Evolutionary conservation across 2,888 invertebrate species (phyloP).

Genomic region (Dolichomitus sp.): DNA sequence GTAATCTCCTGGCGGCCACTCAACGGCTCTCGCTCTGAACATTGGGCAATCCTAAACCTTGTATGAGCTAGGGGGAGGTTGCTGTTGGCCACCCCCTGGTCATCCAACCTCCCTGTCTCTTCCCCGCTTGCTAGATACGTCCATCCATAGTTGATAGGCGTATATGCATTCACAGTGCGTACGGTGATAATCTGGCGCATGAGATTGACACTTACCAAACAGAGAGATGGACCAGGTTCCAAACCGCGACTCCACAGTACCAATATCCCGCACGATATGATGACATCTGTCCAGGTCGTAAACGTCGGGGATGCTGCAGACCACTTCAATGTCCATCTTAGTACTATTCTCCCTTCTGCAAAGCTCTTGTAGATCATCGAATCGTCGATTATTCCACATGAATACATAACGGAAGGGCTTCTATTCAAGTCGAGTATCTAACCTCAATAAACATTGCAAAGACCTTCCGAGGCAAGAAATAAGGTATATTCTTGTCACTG

Average conservation of each 20-base stretch:
- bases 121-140: conserved; percentile 64
- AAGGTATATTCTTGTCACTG: not conserved
- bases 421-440: not conserved
- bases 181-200: conserved; percentile 72
- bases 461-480: not conserved
- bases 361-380: not conserved
- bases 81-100: conserved; percentile 17
- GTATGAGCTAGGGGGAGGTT: conserved; percentile 69
- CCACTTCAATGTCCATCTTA: conserved; percentile 51
- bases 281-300: conserved; percentile 60
- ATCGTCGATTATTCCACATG: conserved; percentile 30
- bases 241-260: conserved; percentile 25
- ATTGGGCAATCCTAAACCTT: conserved; percentile 77
- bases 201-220: conserved; percentile 76
- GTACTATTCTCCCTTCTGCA: conserved; percentile 8
- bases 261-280: conserved; percentile 49
- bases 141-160: conserved; percentile 77
- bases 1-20: conserved; percentile 84
- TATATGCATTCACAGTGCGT: conserved; percentile 42
- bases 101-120: conserved; percentile 31
- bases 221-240: conserved; percentile 35
- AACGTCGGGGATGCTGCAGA: conserved; percentile 47
- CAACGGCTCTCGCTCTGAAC: conserved; percentile 74
- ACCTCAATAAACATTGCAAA: not conserved
- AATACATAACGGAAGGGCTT: conserved; percentile 4